phyloP scores from a whole-genome alignment of 2,113 vertebrate genomes.

The Litocranius walleri region DNA sequence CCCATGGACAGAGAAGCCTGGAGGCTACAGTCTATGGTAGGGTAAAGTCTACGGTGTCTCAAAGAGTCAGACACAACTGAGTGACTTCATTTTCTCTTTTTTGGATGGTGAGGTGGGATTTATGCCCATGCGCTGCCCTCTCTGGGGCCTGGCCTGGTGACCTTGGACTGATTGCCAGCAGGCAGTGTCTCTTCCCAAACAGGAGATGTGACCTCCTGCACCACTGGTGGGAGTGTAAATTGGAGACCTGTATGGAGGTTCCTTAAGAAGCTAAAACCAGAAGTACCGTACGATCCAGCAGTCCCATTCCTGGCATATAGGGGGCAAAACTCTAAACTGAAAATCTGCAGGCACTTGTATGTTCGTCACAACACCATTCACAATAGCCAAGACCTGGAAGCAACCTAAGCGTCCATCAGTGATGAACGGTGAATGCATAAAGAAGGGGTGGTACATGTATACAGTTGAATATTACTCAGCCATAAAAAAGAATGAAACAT shows the following conservation, averaged over 20 bases:
- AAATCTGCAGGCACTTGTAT: rapidly evolving
- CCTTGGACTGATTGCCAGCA: rapidly evolving
- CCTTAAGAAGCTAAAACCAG: not conserved
- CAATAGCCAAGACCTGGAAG: not conserved
- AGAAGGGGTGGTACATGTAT: not conserved
- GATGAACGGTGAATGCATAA: not conserved
- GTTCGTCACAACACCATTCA: not conserved
- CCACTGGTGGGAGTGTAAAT: not conserved
- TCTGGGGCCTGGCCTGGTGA: not conserved
- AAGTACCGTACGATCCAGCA: not conserved
- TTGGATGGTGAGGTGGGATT: not conserved
- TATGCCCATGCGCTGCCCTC: rapidly evolving
- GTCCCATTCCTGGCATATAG: not conserved
- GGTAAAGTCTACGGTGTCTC: not conserved
- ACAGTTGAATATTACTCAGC: not conserved
- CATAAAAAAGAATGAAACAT: not conserved
- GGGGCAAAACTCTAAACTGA: not conserved
- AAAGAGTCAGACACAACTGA: not conserved
- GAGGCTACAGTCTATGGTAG: not conserved
- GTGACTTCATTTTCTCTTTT: not conserved
- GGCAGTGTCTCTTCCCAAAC: not conserved
- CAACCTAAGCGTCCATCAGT: not conserved
- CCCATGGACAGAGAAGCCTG: not conserved
- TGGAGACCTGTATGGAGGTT: not conserved
- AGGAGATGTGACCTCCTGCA: not conserved